Base-by-base conservation (phyloP, 2,888 invertebrate species). In the Dasysyrphus albostriatus region DNA sequence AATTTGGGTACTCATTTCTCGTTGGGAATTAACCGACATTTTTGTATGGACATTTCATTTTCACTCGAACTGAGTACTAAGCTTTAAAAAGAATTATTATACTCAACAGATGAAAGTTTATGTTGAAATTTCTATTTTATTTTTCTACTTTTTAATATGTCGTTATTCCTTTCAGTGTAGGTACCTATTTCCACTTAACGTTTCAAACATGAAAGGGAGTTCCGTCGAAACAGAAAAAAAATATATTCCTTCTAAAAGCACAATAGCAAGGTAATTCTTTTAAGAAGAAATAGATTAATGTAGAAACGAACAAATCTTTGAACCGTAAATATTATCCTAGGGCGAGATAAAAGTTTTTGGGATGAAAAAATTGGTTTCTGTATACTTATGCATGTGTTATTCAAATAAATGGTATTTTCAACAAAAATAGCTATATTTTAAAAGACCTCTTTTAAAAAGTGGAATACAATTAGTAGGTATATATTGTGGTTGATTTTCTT, bases 271-370 rank as follows among this genome's bases (percentile, higher is more conserved):
- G n/a, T n/a, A 47, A 65, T 72, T 58, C 49, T 58, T n/a, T n/a
- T 16, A 49, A 58, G 70, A 56, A 10, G 49, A 34, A 58, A 63
- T 47, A 70, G 19, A 58, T 72, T 75, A 72, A 49, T 5, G 32
- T 34, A 54, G 74, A 78, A 32, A 63, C 56, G 42, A 79, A 65
- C 56, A 63, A 80, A 76, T 84, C 80, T 80, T 59, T 80, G 80
- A 84, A 80, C 80, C 72, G 76, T 67, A 75, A 72, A 80, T 65
- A 59, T 72, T 73, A 65, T 59, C 67, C 59, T 44, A 6, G 10
- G 12, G 63, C 10, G 49, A 74, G 78, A 10, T 65, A 32, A 47
- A 4, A 65, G 24, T 54, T 14, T 65, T 44, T 63, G 74, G 42
- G 70, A 65, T 61, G 54, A 56, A 1, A 12, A 51, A 65, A 65